phyloP scores from a whole-genome alignment of 2,888 invertebrate species.

The Dioctria linearis region DNA sequence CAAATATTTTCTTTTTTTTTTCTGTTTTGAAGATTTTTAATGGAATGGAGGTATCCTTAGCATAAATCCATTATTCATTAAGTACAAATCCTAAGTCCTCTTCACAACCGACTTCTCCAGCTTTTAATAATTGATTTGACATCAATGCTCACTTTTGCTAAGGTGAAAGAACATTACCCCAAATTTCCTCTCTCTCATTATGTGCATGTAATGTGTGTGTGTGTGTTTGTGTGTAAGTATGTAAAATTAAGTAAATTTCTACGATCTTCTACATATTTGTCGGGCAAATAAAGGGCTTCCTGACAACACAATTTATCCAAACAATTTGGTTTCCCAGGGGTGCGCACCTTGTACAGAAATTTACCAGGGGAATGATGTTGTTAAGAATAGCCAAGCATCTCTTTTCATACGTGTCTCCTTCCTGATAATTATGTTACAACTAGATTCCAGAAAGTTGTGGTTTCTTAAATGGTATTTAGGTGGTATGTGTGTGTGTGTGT shows the following conservation, averaged over 20 bases:
- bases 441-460: neutral
- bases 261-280: constrained; percentile 8
- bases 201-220: too few relatives aligned
- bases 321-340: constrained; percentile 27
- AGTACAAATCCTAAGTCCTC: too few relatives aligned
- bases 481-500: too few relatives aligned
- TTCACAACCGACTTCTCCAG: too few relatives aligned
- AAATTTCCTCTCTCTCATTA: too few relatives aligned
- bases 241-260: constrained; percentile 30
- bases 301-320: constrained; percentile 17
- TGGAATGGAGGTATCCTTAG: too few relatives aligned
- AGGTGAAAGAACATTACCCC: too few relatives aligned
- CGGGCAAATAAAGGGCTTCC: constrained; percentile 23
- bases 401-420: neutral
- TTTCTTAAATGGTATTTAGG: neutral
- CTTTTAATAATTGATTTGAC: too few relatives aligned
- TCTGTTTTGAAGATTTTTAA: too few relatives aligned
- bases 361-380: neutral
- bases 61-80: too few relatives aligned
- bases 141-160: too few relatives aligned
- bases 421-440: neutral
- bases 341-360: constrained; percentile 10
- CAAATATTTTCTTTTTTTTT: too few relatives aligned
- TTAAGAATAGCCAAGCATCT: neutral
- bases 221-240: neutral